These are phyloP conservation scores for Gorsachius goisagi DNA, from an alignment of 2,113 vertebrate genomes.

Conservation along the genomic window DNA sequence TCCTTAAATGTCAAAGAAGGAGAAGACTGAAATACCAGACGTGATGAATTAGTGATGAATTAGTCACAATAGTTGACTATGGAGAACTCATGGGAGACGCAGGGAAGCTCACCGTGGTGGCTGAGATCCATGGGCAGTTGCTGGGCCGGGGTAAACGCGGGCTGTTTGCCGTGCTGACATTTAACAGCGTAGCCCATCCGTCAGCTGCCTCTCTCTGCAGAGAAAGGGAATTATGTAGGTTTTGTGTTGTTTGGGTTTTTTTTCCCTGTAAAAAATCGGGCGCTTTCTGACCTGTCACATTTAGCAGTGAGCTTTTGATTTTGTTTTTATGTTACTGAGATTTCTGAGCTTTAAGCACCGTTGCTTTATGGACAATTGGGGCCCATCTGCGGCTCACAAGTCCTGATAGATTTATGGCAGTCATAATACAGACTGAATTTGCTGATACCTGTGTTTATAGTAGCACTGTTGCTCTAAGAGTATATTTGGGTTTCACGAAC, in stretches of 20 bases:
- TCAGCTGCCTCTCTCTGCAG: neutral
- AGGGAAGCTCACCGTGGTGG: neutral
- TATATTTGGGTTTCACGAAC: neutral
- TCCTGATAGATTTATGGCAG: conserved; percentile 2
- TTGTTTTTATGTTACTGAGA: neutral
- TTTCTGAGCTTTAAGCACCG: neutral
- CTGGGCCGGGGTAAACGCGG: neutral
- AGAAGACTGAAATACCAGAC: neutral
- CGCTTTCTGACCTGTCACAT: conserved; percentile 3
- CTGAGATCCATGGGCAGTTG: neutral
- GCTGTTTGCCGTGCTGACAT: conserved; percentile 5
- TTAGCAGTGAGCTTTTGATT: conserved; percentile 22
- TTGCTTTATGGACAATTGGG: neutral
- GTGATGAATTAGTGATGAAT: neutral
- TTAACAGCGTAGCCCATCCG: neutral
- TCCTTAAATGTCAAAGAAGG: neutral
- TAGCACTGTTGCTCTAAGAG: neutral
- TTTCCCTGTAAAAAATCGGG: neutral
- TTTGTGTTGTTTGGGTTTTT: neutral
- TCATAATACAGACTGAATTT: neutral
- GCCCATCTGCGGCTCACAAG: neutral
- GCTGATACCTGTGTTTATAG: neutral
- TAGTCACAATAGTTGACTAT: neutral
- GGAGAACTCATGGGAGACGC: neutral
- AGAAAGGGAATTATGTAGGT: neutral